A percentile compares a stretch with the other conserved stretches of the same genome.
Evolutionary conservation across 2,797 vertebrate genomes (phyloP).

Genomic region (Phaenicophaeus curvirostris): DNA sequence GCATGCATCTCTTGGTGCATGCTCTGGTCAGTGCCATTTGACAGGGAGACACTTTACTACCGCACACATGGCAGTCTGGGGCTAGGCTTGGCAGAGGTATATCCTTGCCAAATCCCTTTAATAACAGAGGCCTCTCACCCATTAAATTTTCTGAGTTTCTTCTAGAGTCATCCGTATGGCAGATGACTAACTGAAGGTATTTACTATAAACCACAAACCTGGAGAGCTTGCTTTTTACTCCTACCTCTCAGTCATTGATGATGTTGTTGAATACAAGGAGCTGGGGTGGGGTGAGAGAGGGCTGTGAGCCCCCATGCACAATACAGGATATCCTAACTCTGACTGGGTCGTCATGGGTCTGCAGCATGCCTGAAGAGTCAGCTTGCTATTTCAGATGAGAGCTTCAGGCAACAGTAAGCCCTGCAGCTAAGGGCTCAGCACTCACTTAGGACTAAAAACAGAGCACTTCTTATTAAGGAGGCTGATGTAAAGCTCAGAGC

Average conservation of each 20-base stretch:
- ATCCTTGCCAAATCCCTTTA: not conserved
- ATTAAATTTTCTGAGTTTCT: not conserved
- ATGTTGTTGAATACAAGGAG: not conserved
- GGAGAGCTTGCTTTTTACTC: not conserved
- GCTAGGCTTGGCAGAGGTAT: not conserved
- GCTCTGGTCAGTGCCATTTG: not conserved
- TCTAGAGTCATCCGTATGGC: not conserved
- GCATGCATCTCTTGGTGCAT: not conserved
- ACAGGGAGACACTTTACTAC: not conserved
- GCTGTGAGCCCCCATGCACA: not conserved
- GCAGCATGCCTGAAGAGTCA: not conserved
- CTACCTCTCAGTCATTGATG: not conserved
- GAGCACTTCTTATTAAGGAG: conserved; percentile 53
- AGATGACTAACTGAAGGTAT: not conserved
- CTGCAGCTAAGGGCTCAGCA: not conserved
- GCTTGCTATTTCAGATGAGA: not conserved
- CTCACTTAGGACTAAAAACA: conserved; percentile 39
- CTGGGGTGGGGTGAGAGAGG: not conserved
- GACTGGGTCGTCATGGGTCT: not conserved
- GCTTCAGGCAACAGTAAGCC: conserved; percentile 6
- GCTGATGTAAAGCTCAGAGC: conserved; percentile 43
- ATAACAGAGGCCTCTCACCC: not conserved
- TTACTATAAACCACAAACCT: not conserved
- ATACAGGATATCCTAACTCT: not conserved
- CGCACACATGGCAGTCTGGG: not conserved